A percentile compares a stretch with the other conserved stretches of the same genome.
Evolutionary conservation across 2,113 vertebrate genomes (phyloP).

Genomic region (Thomomys bottae): DNA sequence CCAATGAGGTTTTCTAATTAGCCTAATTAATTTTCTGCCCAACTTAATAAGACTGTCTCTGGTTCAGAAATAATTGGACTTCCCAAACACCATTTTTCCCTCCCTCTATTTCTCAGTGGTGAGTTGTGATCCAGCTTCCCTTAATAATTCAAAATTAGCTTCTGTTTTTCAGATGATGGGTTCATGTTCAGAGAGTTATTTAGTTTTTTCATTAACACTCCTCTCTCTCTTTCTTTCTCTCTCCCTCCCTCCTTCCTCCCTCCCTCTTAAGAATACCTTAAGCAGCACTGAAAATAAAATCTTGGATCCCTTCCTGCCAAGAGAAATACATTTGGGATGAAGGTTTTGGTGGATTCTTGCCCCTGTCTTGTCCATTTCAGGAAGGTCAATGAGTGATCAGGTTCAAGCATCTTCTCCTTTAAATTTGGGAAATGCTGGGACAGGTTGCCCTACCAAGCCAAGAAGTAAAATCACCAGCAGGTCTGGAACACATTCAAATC

Average conservation of each 20-base stretch:
- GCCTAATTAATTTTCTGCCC: constrained; percentile 91
- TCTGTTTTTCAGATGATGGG: constrained; percentile 79
- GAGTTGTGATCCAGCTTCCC: constrained; percentile 76
- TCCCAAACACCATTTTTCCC: constrained; percentile 84
- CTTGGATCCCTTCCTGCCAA: constrained; percentile 6
- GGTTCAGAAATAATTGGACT: constrained; percentile 88
- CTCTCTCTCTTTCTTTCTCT: constrained; percentile 20
- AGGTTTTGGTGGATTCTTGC: constrained; percentile 13
- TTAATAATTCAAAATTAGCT: constrained; percentile 85
- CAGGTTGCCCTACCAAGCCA: neutral
- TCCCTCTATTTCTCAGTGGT: constrained; percentile 79
- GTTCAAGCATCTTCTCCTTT: neutral
- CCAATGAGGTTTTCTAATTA: constrained; percentile 89
- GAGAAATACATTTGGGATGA: constrained; percentile 67
- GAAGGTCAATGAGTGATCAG: constrained; percentile 30
- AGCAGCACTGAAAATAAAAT: constrained; percentile 54
- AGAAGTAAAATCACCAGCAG: neutral
- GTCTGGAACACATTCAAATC: neutral
- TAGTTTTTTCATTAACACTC: constrained; percentile 85
- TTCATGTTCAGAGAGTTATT: constrained; percentile 81
- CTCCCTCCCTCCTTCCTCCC: constrained; percentile 37
- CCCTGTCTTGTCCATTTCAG: constrained; percentile 23
- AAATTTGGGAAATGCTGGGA: neutral
- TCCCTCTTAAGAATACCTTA: constrained; percentile 38
- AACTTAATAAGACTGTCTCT: constrained; percentile 90